Evolutionary conservation across 2,888 invertebrate species (phyloP), one percentile per base, ranked within the genome.

Genomic region (Amiota communis): DNA sequence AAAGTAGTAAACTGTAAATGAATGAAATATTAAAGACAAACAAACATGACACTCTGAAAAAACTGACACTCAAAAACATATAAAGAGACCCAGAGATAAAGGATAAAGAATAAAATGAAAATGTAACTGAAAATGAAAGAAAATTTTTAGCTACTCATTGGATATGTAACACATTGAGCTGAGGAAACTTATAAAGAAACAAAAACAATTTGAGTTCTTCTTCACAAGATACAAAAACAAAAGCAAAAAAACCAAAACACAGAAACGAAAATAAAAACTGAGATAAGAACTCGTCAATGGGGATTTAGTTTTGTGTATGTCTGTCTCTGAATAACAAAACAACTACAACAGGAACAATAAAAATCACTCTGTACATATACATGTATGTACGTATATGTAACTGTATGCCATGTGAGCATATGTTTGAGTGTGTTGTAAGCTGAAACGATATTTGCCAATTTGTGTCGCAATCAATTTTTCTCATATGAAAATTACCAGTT

Each of bases 21-120:
- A 20, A 68, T 68, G 67, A 53, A 68, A 68, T 68, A 68, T 68
- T 68, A 68, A 67, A 67, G 67, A 11, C 17, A 68, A 53, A 20
- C 36, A 63, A 23, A 63, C 53, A 53, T 12, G 12, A 53, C 12
- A 53, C 53, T n/a, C 53, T 12, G 53, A 10, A 53, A n/a, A 12
- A 53, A 53, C 36, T 36, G 36, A 6, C 36, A 36, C 36, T 36
- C 36, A 36, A 6, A 36, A 36, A 36, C 36, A 36, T 36, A 36
- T 36, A 36, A 36, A 36, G 36, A 36, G 36, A 36, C 36, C 36
- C n/a, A n/a, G n/a, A n/a, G n/a, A n/a, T n/a, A n/a, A 36, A 36
- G 6, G 36, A 36, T 36, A 36, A 36, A 36, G 36, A 36, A 36
- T 36, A 36, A 36, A 2, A 36, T 36, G 53, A n/a, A 2, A 53